Base-by-base conservation (phyloP, 2,888 invertebrate genomes). In the Hipparchia semele region DNA sequence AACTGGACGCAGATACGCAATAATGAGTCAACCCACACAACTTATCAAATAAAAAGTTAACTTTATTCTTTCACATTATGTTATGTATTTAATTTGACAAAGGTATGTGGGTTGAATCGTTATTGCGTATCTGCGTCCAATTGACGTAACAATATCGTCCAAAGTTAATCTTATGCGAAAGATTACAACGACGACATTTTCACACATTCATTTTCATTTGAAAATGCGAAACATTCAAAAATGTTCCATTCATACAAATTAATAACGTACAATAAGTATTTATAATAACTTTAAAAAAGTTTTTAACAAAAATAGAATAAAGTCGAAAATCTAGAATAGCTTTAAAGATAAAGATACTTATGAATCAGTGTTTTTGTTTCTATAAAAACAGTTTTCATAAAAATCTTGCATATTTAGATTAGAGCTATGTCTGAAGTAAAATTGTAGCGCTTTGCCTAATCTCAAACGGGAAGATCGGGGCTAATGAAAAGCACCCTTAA, bases 161-260 rank as follows among this genome's bases (percentile, higher is more conserved):
- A 83, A 84, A 89, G 88, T 81, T 90, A 91, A 92, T 93, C 93
- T 93, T 87, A 86, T 81, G 68, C 61, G 73, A 81, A 92, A 93
- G 93, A 93, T 91, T 88, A 91, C 87, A 86, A 83, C 79, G 92
- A 92, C 83, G 89, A 89, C 87, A 90, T 87, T 81, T 82, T 83
- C 86, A 83, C 78, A 81, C 81, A 8, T 46, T 45, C 61, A 69
- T 67, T 71, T 71, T 66, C 53, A 23, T 59, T 51, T 9, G 61
- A 53, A 69, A 69, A 60, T 60, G 51, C n/a, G n/a, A 68, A 60
- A 51, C 10, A 46, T 45, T 12, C 23, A 46, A 60, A 56, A 58
- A 58, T 66, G 13, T 46, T 46, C 23, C 67, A 45, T 67, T 67
- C 67, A 46, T 46, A 67, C 67, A 67, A 65, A 62, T 5, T 51